Conservation (phyloP, 2,113 vertebrate genomes). For the Paramisgurnus dabryanus region DNA sequence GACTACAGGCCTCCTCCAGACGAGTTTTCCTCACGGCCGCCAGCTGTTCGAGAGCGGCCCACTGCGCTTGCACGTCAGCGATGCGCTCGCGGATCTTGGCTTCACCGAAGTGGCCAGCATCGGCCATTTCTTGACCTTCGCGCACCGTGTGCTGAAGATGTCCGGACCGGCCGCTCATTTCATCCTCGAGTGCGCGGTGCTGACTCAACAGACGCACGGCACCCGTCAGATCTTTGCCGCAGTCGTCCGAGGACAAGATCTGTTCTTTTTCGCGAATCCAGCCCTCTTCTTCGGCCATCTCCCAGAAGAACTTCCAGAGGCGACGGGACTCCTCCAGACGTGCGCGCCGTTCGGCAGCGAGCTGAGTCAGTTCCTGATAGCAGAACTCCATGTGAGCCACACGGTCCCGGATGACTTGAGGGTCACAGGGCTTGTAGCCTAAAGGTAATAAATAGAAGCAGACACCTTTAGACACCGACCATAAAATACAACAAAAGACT, state of each 20-base stretch:
- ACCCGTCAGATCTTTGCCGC: slow-evolving; percentile 89
- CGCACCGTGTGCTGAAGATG: slow-evolving; percentile 88
- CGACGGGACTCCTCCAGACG: slow-evolving; percentile 91
- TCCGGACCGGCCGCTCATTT: slow-evolving; percentile 88
- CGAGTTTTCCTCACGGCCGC: slow-evolving; percentile 82
- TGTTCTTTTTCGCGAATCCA: slow-evolving; percentile 98
- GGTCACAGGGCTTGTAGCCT: slow-evolving; percentile 97
- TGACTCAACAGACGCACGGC: slow-evolving; percentile 88
- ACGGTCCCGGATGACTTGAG: slow-evolving; percentile 89
- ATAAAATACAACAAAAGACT: too few species aligned
- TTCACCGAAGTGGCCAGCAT: slow-evolving; percentile 86
- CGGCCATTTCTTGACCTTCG: slow-evolving; percentile 89
- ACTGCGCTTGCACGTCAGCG: slow-evolving; percentile 85
- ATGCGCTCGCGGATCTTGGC: slow-evolving; percentile 87
- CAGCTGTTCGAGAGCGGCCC: slow-evolving; percentile 87
- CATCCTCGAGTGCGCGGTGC: slow-evolving; percentile 90
- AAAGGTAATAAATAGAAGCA: background rate
- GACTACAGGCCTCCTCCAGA: slow-evolving; percentile 84
- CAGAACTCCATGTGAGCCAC: slow-evolving; percentile 95
- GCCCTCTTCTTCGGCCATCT: slow-evolving; percentile 95
- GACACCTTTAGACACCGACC: too few species aligned
- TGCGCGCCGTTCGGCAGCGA: slow-evolving; percentile 85
- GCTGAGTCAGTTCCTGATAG: slow-evolving; percentile 92
- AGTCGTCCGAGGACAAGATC: slow-evolving; percentile 89
- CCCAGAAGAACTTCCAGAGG: slow-evolving; percentile 98